A percentile compares a stretch with the other conserved stretches of the same genome.
phyloP scores from a whole-genome alignment of 2,888 invertebrate species.

The Cosmia trapezina region DNA sequence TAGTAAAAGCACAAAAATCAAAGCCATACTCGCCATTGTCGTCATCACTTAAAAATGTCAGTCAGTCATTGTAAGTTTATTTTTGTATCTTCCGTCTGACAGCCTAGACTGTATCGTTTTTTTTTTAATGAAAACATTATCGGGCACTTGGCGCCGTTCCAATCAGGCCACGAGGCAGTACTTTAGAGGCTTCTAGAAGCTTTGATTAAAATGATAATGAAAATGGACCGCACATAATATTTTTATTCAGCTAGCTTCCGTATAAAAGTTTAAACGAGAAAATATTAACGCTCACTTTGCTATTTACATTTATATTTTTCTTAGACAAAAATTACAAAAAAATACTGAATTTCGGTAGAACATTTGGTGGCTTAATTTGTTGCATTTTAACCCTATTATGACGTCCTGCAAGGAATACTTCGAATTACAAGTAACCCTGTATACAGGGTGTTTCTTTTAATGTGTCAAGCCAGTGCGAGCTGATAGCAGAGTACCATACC shows the following conservation, averaged over 20 bases:
- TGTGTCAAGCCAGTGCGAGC: too few relatives aligned
- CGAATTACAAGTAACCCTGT: too few relatives aligned
- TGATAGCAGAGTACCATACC: too few relatives aligned
- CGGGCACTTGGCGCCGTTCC: slow-evolving; percentile 58
- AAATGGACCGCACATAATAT: slow-evolving; percentile 9
- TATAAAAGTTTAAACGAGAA: not conserved
- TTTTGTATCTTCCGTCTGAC: slow-evolving; percentile 20
- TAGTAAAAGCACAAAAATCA: not conserved
- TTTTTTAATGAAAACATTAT: slow-evolving; percentile 37
- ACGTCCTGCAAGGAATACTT: too few relatives aligned
- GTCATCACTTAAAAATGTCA: slow-evolving; percentile 20
- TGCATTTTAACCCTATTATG: too few relatives aligned
- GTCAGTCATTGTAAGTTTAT: slow-evolving; percentile 18
- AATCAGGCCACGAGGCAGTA: slow-evolving; percentile 52
- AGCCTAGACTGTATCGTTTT: slow-evolving; percentile 25
- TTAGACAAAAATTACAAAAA: too few relatives aligned
- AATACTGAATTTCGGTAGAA: too few relatives aligned
- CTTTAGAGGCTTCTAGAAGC: slow-evolving; percentile 42
- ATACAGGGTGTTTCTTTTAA: too few relatives aligned
- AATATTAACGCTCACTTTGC: not conserved
- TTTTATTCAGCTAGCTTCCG: not conserved
- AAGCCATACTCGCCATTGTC: not conserved
- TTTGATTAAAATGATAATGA: slow-evolving; percentile 36
- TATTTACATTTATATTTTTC: too few relatives aligned
- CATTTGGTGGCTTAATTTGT: too few relatives aligned